Evolutionary conservation across 2,888 invertebrate genomes (phyloP), one percentile per base, ranked within the genome.

Genomic region (Monochamus alternatus): DNA sequence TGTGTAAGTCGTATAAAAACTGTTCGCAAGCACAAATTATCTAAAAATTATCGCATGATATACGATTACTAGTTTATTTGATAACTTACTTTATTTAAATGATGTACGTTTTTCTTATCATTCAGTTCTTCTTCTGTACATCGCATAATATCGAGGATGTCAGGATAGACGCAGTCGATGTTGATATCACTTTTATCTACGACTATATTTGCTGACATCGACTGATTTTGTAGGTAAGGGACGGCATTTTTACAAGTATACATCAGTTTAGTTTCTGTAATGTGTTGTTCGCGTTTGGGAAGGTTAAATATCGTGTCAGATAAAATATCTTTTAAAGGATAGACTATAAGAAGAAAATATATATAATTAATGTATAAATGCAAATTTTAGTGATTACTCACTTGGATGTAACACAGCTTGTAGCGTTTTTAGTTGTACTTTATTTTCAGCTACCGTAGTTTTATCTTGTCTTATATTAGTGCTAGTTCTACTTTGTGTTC

Each of bases 51-150:
- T 22, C 22, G 22, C 22, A 22, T 22, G 22, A 22, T 22, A 22
- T 47, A 44, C 47, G 5, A 64, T 22, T n/a, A 14, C 14, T 55
- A 55, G 7, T 12, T 51, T 9, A 51, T 51, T 51, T 51, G 55
- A 14, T 30, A 47, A 7, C n/a, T 69, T 80, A 84, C 84, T 75
- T 83, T 85, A 65, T 82, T 82, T 67, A 86, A 77, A 62, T 79
- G 44, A n/a, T 65, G 55, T 32, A 72, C 69, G 70, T 72, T 78
- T 64, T 75, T 71, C 5, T 76, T 66, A 31, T 66, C 74, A 74
- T 84, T 80, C 58, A 84, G 70, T 66, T 84, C 81, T 12, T 80
- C 75, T 43, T 62, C 62, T 60, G 78, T 77, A 62, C 77, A 80
- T 69, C 81, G 80, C 10, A 81, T 80, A 62, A 87, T 67, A 14